phyloP scores from a whole-genome alignment of 2,888 invertebrate species.

The Aleiodes testaceus region DNA sequence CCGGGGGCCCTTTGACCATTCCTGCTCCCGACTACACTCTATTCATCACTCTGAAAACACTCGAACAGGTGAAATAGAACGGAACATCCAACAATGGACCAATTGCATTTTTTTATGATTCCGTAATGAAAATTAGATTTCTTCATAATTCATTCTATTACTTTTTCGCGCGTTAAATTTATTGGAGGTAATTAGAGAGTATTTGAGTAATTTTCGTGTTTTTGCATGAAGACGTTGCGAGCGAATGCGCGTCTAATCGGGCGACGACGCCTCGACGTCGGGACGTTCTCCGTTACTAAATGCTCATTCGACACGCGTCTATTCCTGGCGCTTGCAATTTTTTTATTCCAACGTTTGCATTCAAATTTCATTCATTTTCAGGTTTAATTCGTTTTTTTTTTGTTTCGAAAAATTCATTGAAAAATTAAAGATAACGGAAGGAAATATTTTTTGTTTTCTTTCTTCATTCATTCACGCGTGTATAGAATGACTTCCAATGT shows the following conservation, averaged over 20 bases:
- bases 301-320: slow-evolving; percentile 68
- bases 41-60: not conserved
- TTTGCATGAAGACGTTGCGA: slow-evolving; percentile 45
- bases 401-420: not conserved
- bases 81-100: too few species aligned
- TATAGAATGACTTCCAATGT: slow-evolving; percentile 22
- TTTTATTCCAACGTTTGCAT: slow-evolving; percentile 2
- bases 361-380: not conserved
- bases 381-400: not conserved
- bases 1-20: slow-evolving; percentile 45
- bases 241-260: slow-evolving; percentile 65
- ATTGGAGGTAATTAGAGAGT: not conserved
- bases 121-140: too few species aligned
- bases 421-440: too few species aligned
- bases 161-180: not conserved
- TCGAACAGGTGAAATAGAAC: too few species aligned
- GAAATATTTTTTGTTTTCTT: not conserved
- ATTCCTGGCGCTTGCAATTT: slow-evolving; percentile 58
- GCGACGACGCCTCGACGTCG: slow-evolving; percentile 67
- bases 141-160: too few species aligned
- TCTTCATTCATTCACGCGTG: slow-evolving; percentile 8
- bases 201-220: not conserved
- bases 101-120: too few species aligned
- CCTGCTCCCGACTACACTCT: slow-evolving; percentile 34
- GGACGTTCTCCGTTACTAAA: slow-evolving; percentile 60